These are phyloP conservation scores for Sardinella longiceps DNA, from an alignment of 2,797 vertebrate genomes.

Conservation along the genomic window DNA sequence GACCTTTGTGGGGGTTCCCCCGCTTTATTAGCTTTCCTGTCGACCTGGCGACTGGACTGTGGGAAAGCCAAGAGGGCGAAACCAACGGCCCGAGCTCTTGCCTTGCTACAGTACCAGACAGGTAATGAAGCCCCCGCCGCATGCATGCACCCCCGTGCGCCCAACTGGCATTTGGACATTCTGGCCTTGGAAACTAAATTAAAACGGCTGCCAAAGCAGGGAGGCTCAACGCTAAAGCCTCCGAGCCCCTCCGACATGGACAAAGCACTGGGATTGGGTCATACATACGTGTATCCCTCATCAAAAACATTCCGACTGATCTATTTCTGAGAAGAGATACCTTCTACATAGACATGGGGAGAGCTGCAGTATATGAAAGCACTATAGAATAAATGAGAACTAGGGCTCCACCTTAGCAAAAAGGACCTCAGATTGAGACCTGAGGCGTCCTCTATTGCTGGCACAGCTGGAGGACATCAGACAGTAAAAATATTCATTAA, in stretches of 20 bases:
- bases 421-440: background rate
- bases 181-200: conserved; percentile 14
- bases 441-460: background rate
- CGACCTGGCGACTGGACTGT: conserved; percentile 63
- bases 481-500: background rate
- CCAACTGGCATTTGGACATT: conserved; percentile 3
- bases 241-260: background rate
- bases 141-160: conserved; percentile 47
- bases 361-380: background rate
- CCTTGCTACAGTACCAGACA: conserved; percentile 59
- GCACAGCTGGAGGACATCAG: background rate
- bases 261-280: conserved; percentile 1
- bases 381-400: background rate
- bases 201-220: conserved; percentile 2
- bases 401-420: background rate
- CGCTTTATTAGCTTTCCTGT: conserved; percentile 73
- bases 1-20: conserved; percentile 67
- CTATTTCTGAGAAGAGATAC: background rate
- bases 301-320: background rate
- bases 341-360: background rate
- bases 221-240: conserved; percentile 3
- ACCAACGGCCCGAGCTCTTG: background rate
- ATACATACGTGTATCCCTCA: background rate
- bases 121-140: conserved; percentile 63
- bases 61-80: conserved; percentile 50